A percentile compares a stretch with the other conserved stretches of the same genome.
These are phyloP conservation scores for Julus scandinavius DNA, from an alignment of 2,888 invertebrate species.

Conservation along the genomic window DNA sequence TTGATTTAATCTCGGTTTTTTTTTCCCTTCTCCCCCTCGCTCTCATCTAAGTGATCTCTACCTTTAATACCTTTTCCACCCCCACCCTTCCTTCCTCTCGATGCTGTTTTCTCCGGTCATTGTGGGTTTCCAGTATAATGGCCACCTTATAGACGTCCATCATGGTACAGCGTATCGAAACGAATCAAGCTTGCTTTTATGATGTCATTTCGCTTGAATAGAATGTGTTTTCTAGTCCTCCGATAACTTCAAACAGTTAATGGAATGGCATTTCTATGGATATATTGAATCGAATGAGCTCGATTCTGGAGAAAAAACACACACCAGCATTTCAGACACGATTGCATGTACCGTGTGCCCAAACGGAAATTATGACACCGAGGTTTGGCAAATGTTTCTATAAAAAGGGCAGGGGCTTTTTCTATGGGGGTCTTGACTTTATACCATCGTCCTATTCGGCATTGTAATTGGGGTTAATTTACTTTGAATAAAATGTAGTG, in stretches of 20 bases:
- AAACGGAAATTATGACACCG: not conserved
- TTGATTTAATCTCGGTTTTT: constrained; percentile 29
- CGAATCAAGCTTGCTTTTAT: constrained; percentile 39
- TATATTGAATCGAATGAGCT: not conserved
- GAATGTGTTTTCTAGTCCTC: constrained; percentile 41
- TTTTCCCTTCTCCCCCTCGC: not conserved
- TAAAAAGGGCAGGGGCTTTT: not conserved
- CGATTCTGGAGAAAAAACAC: not conserved
- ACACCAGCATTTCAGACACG: not conserved
- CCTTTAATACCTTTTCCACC: constrained; percentile 41
- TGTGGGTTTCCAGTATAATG: constrained; percentile 15
- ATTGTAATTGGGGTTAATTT: no score
- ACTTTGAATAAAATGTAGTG: no score
- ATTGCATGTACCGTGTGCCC: not conserved
- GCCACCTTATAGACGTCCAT: constrained; percentile 7
- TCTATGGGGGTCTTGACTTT: not conserved
- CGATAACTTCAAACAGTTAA: constrained; percentile 34
- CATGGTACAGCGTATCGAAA: constrained; percentile 32
- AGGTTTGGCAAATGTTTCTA: not conserved
- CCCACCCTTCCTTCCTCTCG: not conserved
- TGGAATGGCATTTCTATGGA: constrained; percentile 35
- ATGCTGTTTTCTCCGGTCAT: not conserved
- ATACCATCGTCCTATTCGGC: no score
- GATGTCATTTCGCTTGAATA: constrained; percentile 22
- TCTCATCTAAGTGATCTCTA: constrained; percentile 42